Evolutionary conservation across 2,888 invertebrate genomes (phyloP).

Genomic region (Amphipoea oculea): DNA sequence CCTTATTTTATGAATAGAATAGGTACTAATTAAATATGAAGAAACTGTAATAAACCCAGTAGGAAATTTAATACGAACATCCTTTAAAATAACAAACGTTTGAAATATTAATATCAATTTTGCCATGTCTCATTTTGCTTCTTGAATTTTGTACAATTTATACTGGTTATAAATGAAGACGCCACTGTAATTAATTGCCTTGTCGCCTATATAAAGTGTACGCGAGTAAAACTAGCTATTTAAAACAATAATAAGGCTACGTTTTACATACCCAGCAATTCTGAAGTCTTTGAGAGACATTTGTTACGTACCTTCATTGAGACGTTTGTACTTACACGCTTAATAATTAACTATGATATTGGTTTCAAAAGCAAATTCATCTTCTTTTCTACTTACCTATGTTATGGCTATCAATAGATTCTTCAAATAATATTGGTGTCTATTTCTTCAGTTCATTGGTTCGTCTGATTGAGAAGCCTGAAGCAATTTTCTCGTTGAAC

Average conservation of each 20-base stretch:
- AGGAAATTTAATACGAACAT: slow-evolving; percentile 1
- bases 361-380: neutral
- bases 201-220: slow-evolving; percentile 25
- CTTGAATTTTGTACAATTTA: slow-evolving; percentile 32
- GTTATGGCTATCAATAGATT: slow-evolving; percentile 17
- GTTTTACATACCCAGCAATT: slow-evolving; percentile 6
- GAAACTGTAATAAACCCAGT: neutral
- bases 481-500: slow-evolving; percentile 46
- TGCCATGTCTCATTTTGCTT: slow-evolving; percentile 30
- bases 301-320: slow-evolving; percentile 13
- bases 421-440: slow-evolving; percentile 24
- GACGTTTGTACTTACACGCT: neutral
- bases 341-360: neutral
- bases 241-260: slow-evolving; percentile 30
- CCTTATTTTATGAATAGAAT: neutral
- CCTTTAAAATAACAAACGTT: slow-evolving; percentile 34
- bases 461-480: slow-evolving; percentile 41
- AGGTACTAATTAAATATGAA: neutral
- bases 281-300: slow-evolving; percentile 9
- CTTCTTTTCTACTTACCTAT: slow-evolving; percentile 1
- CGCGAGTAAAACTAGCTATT: slow-evolving; percentile 21
- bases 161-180: slow-evolving; percentile 49
- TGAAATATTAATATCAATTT: slow-evolving; percentile 47
- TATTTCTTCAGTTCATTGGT: slow-evolving; percentile 32
- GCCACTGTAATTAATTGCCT: slow-evolving; percentile 49